These are phyloP conservation scores for Platycnemis pennipes DNA, from an alignment of 2,888 invertebrate species.

Conservation along the genomic window DNA sequence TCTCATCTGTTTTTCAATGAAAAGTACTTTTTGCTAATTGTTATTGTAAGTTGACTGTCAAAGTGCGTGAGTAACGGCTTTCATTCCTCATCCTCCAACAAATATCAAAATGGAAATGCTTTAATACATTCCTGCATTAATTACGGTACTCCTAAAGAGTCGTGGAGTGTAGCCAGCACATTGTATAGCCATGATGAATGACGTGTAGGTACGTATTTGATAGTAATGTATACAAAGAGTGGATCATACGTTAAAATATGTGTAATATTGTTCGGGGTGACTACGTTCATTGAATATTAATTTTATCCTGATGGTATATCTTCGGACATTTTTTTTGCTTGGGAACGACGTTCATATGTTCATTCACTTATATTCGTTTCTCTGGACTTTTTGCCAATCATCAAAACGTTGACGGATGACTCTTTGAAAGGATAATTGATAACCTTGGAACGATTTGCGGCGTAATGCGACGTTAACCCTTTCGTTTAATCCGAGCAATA, in stretches of 20 bases:
- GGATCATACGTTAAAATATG: background rate
- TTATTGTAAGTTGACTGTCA: no score
- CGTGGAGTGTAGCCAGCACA: no score
- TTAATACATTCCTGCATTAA: no score
- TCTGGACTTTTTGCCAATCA: constrained; percentile 6
- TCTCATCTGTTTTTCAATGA: no score
- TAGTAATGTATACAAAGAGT: background rate
- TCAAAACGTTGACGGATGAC: constrained; percentile 48
- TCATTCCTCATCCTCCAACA: no score
- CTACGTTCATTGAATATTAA: background rate
- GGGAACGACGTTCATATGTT: background rate
- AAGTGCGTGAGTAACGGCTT: no score
- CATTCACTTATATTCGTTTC: background rate
- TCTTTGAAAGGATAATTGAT: constrained; percentile 25
- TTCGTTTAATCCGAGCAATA: constrained; percentile 31
- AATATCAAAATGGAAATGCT: no score
- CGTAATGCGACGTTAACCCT: constrained; percentile 37
- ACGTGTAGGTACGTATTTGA: background rate
- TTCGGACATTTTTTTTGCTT: background rate
- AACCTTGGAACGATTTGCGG: constrained; percentile 16
- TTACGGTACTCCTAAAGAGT: no score
- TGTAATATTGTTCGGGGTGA: background rate
- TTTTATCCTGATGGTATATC: background rate
- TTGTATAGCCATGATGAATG: background rate
- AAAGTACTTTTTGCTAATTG: no score